These are phyloP conservation scores for Apis cerana DNA, from an alignment of 1,140 invertebrate species.

Conservation along the genomic window DNA sequence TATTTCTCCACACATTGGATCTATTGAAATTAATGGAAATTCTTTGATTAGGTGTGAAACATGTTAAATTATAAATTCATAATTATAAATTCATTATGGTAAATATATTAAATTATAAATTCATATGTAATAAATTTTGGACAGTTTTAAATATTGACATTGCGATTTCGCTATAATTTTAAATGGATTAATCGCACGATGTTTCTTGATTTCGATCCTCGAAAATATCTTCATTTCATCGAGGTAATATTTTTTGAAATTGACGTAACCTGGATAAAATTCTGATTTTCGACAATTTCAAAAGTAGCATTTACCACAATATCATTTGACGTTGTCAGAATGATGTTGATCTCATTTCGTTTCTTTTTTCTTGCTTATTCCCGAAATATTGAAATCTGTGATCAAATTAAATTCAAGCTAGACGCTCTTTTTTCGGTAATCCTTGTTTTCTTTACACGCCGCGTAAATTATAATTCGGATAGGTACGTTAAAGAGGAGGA, in stretches of 20 bases:
- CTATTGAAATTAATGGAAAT: too few relatives aligned
- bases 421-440: neutral
- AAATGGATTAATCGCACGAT: neutral
- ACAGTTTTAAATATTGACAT: neutral
- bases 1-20: too few relatives aligned
- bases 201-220: neutral
- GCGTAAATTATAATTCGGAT: neutral
- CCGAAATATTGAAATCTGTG: neutral
- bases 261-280: slow-evolving; percentile 13
- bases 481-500: neutral
- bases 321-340: neutral
- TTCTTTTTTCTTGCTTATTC: neutral
- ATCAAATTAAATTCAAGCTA: slow-evolving; percentile 12
- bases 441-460: neutral
- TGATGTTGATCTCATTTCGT: too few relatives aligned
- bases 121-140: neutral
- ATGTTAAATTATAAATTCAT: too few relatives aligned
- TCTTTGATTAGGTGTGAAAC: too few relatives aligned
- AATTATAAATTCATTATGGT: too few relatives aligned
- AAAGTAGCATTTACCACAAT: neutral
- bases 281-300: neutral
- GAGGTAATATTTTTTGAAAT: neutral
- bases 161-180: neutral
- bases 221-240: neutral
- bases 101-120: too few relatives aligned